Evolutionary conservation across 2,888 invertebrate species (phyloP), one percentile per base, ranked within the genome.

Genomic region (Conomelus anceps): DNA sequence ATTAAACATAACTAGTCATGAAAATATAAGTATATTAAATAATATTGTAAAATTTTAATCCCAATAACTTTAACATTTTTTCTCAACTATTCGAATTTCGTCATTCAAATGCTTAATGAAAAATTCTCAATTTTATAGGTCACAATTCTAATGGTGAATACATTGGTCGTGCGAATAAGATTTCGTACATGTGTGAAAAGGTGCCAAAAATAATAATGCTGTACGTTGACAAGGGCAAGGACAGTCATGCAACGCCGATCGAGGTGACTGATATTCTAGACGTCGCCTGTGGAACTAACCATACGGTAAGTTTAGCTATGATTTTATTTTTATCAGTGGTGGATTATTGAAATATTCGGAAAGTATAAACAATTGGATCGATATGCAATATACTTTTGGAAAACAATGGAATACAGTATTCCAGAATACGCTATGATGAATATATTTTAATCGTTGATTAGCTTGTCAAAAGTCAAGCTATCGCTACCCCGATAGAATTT

Each of bases 71-170:
- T 17, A 34, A 1, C 13, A 17, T 34, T 34, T 17, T 9, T 13
- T 17, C 11, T 34, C 13, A 34, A 17, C 34, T 34, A 11, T 6
- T 34, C 1, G 17, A 34, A 34, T 9, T 17, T 9, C 13, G 11
- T 13, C 17, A 34, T 9, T 1, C 17, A 34, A 17, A 17, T 11
- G 17, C 11, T 34, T 17, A 17, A 9, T 13, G 6, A 34, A 17
- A 9, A 9, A n/a, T 63, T 63, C n/a, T 1, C 1, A 13, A n/a
- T 1, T n/a, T 63, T 63, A 13, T 92, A 95, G 96, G 98, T 23
- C 98, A 98, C 93, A 98, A 98, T 93, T 97, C 98, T 0, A 98
- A 98, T 93, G 98, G 98, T 23, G 98, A 98, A 93, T 98, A 97
- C 93, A 98, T 99, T 93, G 96, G 98, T 90, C 97, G 97, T 20